Conservation (phyloP, 2,113 vertebrate genomes). For the Balaeniceps rex region DNA sequence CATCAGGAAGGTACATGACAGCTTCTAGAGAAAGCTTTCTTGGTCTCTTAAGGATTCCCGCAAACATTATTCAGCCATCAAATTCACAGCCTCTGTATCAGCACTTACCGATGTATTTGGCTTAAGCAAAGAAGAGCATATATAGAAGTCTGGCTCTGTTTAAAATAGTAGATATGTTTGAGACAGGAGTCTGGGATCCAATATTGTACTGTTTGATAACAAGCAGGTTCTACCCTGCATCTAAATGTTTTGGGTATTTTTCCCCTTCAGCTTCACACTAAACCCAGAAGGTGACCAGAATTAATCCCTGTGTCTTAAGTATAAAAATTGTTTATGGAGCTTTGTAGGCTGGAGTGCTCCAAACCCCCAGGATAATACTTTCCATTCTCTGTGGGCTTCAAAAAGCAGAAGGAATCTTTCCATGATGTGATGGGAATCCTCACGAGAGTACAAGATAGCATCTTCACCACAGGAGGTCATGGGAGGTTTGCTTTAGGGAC, state of each 20-base stretch:
- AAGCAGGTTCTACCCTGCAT: not conserved
- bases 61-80: slow-evolving; percentile 37
- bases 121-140: not conserved
- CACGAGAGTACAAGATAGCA: not conserved
- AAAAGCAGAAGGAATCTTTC: not conserved
- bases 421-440: not conserved
- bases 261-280: not conserved
- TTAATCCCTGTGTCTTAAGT: not conserved
- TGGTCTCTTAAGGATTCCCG: slow-evolving; percentile 33
- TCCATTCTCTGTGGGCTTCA: not conserved
- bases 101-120: slow-evolving; percentile 6
- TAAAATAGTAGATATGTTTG: not conserved
- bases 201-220: not conserved
- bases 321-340: not conserved
- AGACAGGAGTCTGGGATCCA: not conserved
- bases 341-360: not conserved
- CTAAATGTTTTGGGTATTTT: not conserved
- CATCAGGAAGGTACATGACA: slow-evolving; percentile 36
- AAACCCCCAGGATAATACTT: not conserved
- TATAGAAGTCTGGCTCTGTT: slow-evolving; percentile 22
- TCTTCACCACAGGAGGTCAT: not conserved
- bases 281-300: not conserved
- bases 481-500: not conserved
- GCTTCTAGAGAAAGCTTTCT: slow-evolving; percentile 22
- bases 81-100: slow-evolving; percentile 53